phyloP scores from a whole-genome alignment of 1,140 invertebrate genomes.

The Aphidius gifuensis region DNA sequence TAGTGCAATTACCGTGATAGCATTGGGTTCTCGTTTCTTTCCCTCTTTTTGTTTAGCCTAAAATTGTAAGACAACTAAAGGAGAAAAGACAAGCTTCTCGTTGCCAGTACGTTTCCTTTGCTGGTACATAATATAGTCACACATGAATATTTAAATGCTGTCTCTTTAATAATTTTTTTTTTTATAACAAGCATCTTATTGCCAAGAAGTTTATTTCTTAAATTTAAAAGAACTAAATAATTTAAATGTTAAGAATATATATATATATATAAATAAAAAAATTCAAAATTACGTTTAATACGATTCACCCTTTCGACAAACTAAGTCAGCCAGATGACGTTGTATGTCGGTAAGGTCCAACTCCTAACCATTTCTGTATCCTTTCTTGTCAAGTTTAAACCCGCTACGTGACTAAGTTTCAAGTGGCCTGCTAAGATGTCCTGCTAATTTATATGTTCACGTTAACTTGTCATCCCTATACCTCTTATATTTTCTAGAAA shows the following conservation, averaged over 20 bases:
- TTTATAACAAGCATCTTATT: too few relatives aligned
- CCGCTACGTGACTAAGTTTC: constrained; percentile 55
- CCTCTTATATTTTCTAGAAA: constrained; percentile 22
- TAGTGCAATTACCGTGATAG: constrained; percentile 42
- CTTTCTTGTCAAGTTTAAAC: constrained; percentile 55
- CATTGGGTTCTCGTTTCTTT: constrained; percentile 29
- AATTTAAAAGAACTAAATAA: too few relatives aligned
- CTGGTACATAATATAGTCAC: too few relatives aligned
- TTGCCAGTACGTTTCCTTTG: neutral
- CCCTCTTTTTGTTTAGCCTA: constrained; percentile 7
- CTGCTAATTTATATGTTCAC: constrained; percentile 56
- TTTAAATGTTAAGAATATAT: too few relatives aligned
- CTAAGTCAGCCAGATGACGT: constrained; percentile 29
- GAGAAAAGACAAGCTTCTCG: constrained; percentile 21
- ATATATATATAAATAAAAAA: constrained; percentile 1
- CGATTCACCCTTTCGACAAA: constrained; percentile 1
- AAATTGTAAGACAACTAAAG: constrained; percentile 5
- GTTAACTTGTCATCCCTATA: constrained; percentile 49
- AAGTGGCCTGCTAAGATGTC: constrained; percentile 56
- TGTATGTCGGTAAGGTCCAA: constrained; percentile 16
- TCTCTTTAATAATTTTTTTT: too few relatives aligned
- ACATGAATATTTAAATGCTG: too few relatives aligned
- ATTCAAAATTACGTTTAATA: neutral
- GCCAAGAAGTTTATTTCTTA: too few relatives aligned
- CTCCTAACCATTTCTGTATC: constrained; percentile 32